Percentiles rank a stretch among this genome's conserved stretches.
Evolutionary conservation across 2,888 invertebrate species (phyloP).

Genomic region (Dryadula phaetusa): DNA sequence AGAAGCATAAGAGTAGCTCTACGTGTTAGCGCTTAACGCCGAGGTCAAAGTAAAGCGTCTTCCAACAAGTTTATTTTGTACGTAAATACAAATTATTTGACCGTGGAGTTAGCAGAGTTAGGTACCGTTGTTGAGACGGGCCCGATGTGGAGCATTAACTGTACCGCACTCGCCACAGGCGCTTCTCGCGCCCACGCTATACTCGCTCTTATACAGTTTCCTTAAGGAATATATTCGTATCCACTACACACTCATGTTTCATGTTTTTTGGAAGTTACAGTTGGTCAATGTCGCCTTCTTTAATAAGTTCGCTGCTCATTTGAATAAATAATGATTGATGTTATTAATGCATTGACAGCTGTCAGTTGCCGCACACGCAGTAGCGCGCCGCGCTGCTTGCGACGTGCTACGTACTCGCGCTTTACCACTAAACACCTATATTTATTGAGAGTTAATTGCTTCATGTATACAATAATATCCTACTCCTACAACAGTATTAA

Average conservation of each 20-base stretch:
- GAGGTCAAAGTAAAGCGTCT: not conserved
- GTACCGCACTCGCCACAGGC: constrained; percentile 18
- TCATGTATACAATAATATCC: not conserved
- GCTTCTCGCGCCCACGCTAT: not conserved
- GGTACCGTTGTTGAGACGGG: constrained; percentile 11
- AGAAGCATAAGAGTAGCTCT: too few relatives aligned
- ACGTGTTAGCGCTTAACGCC: too few relatives aligned
- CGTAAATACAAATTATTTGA: constrained; percentile 15
- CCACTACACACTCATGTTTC: not conserved
- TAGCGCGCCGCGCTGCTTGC: not conserved
- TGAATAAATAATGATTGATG: constrained; percentile 2
- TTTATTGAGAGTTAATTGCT: not conserved
- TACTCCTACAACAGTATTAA: too few relatives aligned
- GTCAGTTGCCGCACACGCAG: not conserved
- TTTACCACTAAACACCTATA: not conserved
- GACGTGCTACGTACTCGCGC: not conserved
- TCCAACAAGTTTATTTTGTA: not conserved
- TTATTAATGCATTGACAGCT: not conserved
- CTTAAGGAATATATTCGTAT: not conserved
- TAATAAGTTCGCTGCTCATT: constrained; percentile 7
- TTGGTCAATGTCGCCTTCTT: constrained; percentile 16
- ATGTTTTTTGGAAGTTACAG: constrained; percentile 8
- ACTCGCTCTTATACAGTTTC: not conserved
- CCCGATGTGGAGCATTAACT: constrained; percentile 37
- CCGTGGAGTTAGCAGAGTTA: constrained; percentile 18